These are phyloP conservation scores for Pseudomugil gertrudae DNA, from an alignment of 2,797 vertebrate species.

Conservation along the genomic window DNA sequence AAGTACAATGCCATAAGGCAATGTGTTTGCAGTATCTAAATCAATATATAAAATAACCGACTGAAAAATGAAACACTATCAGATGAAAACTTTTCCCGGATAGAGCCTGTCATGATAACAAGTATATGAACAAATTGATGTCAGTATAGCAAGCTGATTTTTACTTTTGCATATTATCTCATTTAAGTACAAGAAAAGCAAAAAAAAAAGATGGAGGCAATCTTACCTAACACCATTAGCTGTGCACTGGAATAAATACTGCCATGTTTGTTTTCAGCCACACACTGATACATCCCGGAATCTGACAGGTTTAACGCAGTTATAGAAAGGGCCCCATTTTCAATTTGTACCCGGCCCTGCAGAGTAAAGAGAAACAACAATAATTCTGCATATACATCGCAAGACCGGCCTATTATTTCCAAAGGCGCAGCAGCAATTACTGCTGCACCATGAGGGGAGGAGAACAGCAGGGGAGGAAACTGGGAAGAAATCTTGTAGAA, in stretches of 20 bases:
- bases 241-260: slow-evolving; percentile 91
- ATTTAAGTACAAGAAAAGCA: slow-evolving; percentile 61
- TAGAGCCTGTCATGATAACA: slow-evolving; percentile 62
- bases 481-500: slow-evolving; percentile 13
- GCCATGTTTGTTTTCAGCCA: slow-evolving; percentile 97
- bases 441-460: slow-evolving; percentile 48
- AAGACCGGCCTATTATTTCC: slow-evolving; percentile 58
- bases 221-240: slow-evolving; percentile 93
- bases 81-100: slow-evolving; percentile 63
- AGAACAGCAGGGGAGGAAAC: slow-evolving; percentile 43
- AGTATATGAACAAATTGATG: slow-evolving; percentile 61
- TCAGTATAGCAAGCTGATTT: slow-evolving; percentile 48
- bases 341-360: slow-evolving; percentile 91
- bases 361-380: slow-evolving; percentile 54
- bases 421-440: slow-evolving; percentile 73
- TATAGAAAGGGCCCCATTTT: slow-evolving; percentile 93
- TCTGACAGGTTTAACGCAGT: slow-evolving; percentile 90
- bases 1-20: slow-evolving; percentile 56
- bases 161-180: slow-evolving; percentile 67
- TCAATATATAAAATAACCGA: slow-evolving; percentile 74
- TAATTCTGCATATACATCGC: slow-evolving; percentile 63
- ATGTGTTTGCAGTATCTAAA: slow-evolving; percentile 66
- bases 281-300: slow-evolving; percentile 95
- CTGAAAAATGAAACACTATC: slow-evolving; percentile 74
- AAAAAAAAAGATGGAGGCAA: slow-evolving; percentile 45